These are phyloP conservation scores for Chironomus striatipennis DNA, from an alignment of 1,140 invertebrate genomes.

Conservation along the genomic window DNA sequence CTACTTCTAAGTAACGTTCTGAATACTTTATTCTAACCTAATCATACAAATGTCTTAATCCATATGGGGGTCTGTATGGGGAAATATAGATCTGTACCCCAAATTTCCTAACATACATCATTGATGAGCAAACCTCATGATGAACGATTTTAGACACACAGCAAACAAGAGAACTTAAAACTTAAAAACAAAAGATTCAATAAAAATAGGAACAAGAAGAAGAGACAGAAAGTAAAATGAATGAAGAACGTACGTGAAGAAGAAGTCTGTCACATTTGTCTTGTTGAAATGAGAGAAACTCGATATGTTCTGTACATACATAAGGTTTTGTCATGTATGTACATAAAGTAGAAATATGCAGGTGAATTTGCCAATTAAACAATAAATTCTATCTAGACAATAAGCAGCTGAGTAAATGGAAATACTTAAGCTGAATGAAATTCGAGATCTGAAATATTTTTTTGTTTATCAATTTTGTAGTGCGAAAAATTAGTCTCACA, in stretches of 20 bases:
- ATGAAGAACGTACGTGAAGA: background rate
- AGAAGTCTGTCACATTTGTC: background rate
- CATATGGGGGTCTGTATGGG: too few relatives aligned
- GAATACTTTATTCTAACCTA: too few relatives aligned
- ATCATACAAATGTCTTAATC: too few relatives aligned
- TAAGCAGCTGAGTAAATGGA: background rate
- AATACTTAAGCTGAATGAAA: too few relatives aligned
- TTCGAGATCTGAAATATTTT: background rate
- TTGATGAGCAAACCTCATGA: too few relatives aligned
- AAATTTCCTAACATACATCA: too few relatives aligned
- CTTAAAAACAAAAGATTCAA: background rate
- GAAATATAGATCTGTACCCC: too few relatives aligned
- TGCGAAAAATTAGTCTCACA: conserved; percentile 18
- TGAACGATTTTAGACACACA: too few relatives aligned
- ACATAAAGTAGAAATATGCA: background rate
- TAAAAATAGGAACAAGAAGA: background rate
- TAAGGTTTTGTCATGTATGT: background rate
- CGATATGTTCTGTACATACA: background rate
- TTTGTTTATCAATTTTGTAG: background rate
- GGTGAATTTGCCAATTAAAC: conserved; percentile 3
- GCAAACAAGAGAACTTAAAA: too few relatives aligned
- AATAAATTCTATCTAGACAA: background rate
- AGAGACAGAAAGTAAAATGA: background rate
- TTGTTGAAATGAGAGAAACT: background rate
- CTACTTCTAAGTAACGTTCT: too few relatives aligned